Evolutionary conservation across 2,797 vertebrate genomes (phyloP), one percentile per base, ranked within the genome.

Genomic region (Sylvia borin): DNA sequence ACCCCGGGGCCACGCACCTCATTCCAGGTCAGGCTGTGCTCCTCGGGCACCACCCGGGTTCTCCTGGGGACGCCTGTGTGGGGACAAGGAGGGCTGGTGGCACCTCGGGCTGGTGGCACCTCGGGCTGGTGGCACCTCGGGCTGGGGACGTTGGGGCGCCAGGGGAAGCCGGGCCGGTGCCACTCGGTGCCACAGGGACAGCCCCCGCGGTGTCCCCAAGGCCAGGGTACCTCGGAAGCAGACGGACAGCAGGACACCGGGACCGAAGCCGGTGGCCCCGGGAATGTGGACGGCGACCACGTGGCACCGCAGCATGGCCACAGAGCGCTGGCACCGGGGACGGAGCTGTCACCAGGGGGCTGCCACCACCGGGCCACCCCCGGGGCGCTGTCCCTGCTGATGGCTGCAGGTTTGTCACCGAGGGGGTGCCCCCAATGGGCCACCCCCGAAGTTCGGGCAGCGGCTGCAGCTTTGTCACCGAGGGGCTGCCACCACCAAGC

Each of bases 281-380:
- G 94, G 94, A 25, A 96, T 36, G 72, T 11, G 83, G 40, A 40
- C 92, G 0, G 72, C 19, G 51, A 60, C 27, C 21, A 92, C 79
- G 40, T 83, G 88, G 51, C 95, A 78, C 40, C 55, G 88, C 92
- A 96, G 74, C 94, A 92, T 95, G 83, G 94, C 66, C 7, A 31
- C 25, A 16, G 24, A 34, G 40, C 3, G 9, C 38, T 47, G 85
- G 47, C 53, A 45, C 45, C 4, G 16, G 19, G 43, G 11, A 36
- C 36, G 0, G 53, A 20, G 24, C 27, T 38, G 51, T 2, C 66
- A 14, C 36, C 66, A 4, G 1, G 16, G 50, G 36, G 21, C 2
- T 70, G 74, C 34, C 84, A 43, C 66, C 36, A 11, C 1, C 0
- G 57, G 0, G 65, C 8, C 65, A 54, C 47, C 29, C 47, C 48